Evolutionary conservation across 2,888 invertebrate genomes (phyloP), one percentile per base, ranked within the genome.

Genomic region (Melanostoma mellinum): DNA sequence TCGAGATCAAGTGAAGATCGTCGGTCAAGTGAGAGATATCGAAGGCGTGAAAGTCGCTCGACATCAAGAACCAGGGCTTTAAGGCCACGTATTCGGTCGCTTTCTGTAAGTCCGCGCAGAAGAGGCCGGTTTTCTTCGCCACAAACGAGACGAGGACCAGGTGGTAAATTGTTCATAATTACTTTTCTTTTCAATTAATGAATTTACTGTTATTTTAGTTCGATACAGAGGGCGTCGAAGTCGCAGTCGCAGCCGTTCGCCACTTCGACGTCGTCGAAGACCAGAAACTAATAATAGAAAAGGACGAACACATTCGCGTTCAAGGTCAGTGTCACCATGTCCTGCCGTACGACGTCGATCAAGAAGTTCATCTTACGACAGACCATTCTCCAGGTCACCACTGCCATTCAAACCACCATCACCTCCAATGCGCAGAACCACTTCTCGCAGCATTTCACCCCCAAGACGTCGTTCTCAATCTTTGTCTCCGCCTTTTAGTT

Each of bases 351-450:
- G 84, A n/a, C 79, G 84, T 30, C 72, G 85, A 8, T 80, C 85
- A 6, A 65, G 85, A 36, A 85, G 75, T 38, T 10, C n/a, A 10
- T 89, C 90, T 0, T 88, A 88, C 35, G 88, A 89, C 20, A 87
- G 88, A 3, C 88, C 88, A 30, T 90, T 89, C 50, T 89, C 89
- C 1, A 87, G 90, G 33, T 90, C 90, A 0, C 91, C 90, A 5
- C 74, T 90, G 46, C 90, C 90, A 4, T 90, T 90, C 30, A 90
- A 89, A 69, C 90, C 90, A 2, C 91, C 90, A 0, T 90, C 91
- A 5, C 90, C 91, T 1, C 90, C 90, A 3, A 89, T 90, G 89
- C 89, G 88, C 3, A 88, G 90, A 33, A 90, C 89, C 61, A 85
- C 87, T 60, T 88, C 89, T 38, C 68, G 74, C 2, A 69, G 74